phyloP scores from a whole-genome alignment of 2,113 vertebrate species.

The Phaetusa simplex region DNA sequence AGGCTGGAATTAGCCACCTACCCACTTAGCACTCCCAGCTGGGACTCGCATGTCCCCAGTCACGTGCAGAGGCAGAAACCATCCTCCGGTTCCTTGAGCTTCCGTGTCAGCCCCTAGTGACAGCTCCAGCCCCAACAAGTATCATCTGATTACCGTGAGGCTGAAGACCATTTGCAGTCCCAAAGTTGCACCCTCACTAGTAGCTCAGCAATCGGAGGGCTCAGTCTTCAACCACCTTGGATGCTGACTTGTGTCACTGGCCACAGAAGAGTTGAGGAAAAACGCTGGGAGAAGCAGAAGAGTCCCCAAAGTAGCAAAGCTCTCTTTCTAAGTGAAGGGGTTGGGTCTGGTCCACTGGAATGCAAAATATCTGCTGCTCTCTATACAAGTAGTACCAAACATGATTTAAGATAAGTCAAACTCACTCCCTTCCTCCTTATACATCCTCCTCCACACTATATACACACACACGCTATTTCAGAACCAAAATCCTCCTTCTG shows the following conservation, averaged over 20 bases:
- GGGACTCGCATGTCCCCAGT: neutral
- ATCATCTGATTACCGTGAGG: neutral
- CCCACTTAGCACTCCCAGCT: neutral
- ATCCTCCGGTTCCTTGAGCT: neutral
- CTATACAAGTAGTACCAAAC: neutral
- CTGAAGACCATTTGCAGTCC: neutral
- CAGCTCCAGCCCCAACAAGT: neutral
- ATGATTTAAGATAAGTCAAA: neutral
- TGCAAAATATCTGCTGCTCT: neutral
- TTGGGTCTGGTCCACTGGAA: neutral
- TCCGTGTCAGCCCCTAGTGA: neutral
- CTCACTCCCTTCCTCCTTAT: neutral
- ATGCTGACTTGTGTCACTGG: neutral
- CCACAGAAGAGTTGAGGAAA: neutral
- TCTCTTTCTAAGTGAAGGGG: neutral
- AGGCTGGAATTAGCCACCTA: neutral
- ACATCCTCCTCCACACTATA: neutral
- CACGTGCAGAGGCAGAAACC: neutral
- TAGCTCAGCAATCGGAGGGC: neutral
- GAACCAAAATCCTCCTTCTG: neutral
- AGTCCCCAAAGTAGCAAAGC: neutral
- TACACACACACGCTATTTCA: neutral
- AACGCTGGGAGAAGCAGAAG: neutral
- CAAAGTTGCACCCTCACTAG: neutral
- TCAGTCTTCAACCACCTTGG: neutral